Evolutionary conservation across 1,140 invertebrate genomes (phyloP).

Genomic region (Dinothrombium tinctorium): DNA sequence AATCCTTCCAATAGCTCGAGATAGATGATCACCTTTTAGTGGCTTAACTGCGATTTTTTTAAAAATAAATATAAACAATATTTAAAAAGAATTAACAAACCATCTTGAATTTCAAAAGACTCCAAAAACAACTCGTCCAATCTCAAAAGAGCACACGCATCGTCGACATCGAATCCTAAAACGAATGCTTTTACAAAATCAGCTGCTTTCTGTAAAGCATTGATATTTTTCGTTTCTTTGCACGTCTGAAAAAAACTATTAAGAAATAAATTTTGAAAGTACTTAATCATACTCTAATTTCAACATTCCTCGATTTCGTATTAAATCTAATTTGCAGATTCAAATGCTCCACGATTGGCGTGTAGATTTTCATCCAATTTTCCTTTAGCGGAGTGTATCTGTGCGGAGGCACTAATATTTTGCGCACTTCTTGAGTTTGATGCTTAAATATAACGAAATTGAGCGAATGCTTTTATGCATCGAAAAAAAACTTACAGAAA

Average conservation of each 20-base stretch:
- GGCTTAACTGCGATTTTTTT: conserved; percentile 63
- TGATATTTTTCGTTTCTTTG: conserved; percentile 55
- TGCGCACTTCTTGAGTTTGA: conserved; percentile 17
- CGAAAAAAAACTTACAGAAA: no score
- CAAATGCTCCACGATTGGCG: conserved; percentile 81
- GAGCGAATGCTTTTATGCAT: no score
- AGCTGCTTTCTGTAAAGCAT: conserved; percentile 82
- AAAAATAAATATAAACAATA: conserved; percentile 2
- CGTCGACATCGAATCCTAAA: conserved; percentile 89
- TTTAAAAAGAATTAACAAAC: no score
- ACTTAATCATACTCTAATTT: conserved; percentile 32
- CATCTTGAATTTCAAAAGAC: conserved; percentile 86
- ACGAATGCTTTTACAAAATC: conserved; percentile 95
- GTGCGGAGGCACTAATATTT: conserved; percentile 40
- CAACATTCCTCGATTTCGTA: conserved; percentile 65
- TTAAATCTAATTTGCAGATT: conserved; percentile 86
- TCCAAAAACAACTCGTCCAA: conserved; percentile 94
- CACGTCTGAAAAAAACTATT: no score
- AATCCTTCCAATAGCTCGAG: conserved; percentile 78
- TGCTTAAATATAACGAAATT: no score
- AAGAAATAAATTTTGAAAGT: conserved; percentile 13
- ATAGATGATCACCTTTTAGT: conserved; percentile 81
- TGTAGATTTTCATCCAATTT: conserved; percentile 92
- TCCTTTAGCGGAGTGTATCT: conserved; percentile 81
- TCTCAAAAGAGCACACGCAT: conserved; percentile 75